Base-by-base conservation (phyloP, 2,888 invertebrate genomes). In the Aradus depressus region DNA sequence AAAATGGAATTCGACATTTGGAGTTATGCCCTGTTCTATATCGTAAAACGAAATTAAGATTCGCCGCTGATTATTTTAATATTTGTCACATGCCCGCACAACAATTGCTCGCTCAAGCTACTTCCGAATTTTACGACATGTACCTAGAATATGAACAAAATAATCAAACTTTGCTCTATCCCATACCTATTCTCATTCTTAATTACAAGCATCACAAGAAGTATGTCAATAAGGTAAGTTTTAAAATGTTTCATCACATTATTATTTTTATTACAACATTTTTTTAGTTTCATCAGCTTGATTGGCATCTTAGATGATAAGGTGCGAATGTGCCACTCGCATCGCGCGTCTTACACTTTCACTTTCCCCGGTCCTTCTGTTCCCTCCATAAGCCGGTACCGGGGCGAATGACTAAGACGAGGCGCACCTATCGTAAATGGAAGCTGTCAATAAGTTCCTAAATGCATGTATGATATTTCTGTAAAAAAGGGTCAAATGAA, bases 151-250 rank as follows among this genome's bases (percentile, higher is more conserved):
- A 71, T 61, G 65, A 60, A 42, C 65, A 68, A 14, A 64, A 65
- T 39, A 68, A 64, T n/a, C 68, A 65, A 44, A 63, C 63, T 34
- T 61, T 67, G 56, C 62, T 76, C 43, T 75, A 75, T 60, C 68
- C 75, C 2, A 61, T 80, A 22, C 79, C 80, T 6, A 64, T 80
- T 35, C 65, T 75, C 16, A 70, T 77, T 23, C 66, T 65, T 48
- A 74, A 75, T 59, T 64, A 72, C 53, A 65, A 70, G 49, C 64
- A 66, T 44, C 67, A 68, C 53, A 68, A 67, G 14, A 64, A 65
- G 37, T 64, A 62, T 50, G 62, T 63, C 26, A 69, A 71, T 62
- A 64, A 64, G 62, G 68, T 62, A 50, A 59, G 18, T 51, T 18
- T n/a, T n/a, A n/a, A n/a, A n/a, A n/a, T n/a, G n/a, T n/a, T 16